These are phyloP conservation scores for Zhengitettix transpicula DNA, from an alignment of 2,888 invertebrate genomes.

Conservation along the genomic window DNA sequence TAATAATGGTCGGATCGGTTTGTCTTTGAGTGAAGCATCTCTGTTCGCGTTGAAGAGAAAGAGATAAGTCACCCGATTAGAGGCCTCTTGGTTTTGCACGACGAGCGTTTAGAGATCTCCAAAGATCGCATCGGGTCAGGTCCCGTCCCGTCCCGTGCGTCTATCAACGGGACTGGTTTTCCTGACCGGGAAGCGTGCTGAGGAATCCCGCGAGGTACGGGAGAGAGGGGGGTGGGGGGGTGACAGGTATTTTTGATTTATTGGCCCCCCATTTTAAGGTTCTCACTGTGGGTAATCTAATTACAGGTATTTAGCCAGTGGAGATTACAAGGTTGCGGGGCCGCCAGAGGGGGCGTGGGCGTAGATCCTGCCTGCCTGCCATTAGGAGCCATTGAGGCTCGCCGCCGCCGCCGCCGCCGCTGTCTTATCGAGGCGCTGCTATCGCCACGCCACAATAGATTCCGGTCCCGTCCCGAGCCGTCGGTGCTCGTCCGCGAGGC, in stretches of 20 bases:
- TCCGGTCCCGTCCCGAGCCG: not conserved
- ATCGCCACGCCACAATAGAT: not conserved
- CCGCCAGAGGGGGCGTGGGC: conserved; percentile 4
- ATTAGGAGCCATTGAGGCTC: not conserved
- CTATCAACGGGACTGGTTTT: too few relatives aligned
- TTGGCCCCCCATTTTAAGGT: conserved; percentile 9
- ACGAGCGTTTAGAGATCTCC: too few relatives aligned
- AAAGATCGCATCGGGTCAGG: too few relatives aligned
- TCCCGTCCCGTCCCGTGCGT: too few relatives aligned
- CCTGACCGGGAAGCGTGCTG: not conserved
- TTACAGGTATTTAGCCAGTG: conserved; percentile 11
- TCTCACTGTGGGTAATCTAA: conserved; percentile 10
- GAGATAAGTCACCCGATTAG: too few relatives aligned
- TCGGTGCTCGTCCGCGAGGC: too few relatives aligned
- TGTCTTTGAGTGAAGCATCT: too few relatives aligned
- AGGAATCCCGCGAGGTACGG: not conserved
- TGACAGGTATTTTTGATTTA: conserved; percentile 10
- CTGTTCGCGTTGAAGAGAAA: too few relatives aligned
- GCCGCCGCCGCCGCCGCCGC: not conserved
- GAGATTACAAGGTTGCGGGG: conserved; percentile 8
- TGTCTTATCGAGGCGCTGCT: not conserved
- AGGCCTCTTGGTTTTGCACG: too few relatives aligned
- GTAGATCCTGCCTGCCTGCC: conserved; percentile 3
- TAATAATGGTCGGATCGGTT: too few relatives aligned
- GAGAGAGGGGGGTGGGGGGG: not conserved